Evolutionary conservation across 2,888 invertebrate species (phyloP).

Genomic region (Cerastis leucographa): DNA sequence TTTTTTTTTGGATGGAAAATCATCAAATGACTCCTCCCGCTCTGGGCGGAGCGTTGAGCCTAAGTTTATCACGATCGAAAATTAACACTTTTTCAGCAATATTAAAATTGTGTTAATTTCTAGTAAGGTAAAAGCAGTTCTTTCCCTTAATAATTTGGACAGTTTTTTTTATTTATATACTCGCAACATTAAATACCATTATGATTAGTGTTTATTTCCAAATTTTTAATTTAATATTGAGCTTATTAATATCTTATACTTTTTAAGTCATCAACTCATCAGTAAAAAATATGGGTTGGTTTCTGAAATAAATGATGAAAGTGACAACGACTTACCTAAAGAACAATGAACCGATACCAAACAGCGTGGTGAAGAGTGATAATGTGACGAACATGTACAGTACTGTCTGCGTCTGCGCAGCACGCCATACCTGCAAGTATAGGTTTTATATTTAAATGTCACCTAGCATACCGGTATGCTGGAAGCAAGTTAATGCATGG

Average conservation of each 20-base stretch:
- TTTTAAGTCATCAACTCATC: neutral
- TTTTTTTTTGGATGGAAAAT: no score
- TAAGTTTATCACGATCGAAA: no score
- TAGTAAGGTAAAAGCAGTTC: neutral
- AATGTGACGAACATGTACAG: conserved; percentile 93
- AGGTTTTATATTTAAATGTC: neutral
- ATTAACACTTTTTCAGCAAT: neutral
- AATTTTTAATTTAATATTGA: neutral
- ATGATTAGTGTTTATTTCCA: neutral
- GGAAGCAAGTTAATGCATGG: neutral
- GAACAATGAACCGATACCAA: conserved; percentile 92
- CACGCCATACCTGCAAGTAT: conserved; percentile 86
- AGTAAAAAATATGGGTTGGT: neutral
- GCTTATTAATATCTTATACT: neutral
- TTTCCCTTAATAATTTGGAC: neutral
- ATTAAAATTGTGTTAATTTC: neutral
- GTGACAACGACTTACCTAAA: conserved; percentile 86
- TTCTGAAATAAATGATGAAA: neutral
- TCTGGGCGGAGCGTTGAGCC: no score
- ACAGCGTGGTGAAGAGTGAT: conserved; percentile 91
- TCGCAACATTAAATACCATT: neutral
- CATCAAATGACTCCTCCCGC: no score
- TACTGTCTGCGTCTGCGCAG: conserved; percentile 94
- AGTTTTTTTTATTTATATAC: neutral
- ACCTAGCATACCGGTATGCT: neutral